Evolutionary conservation across 2,797 vertebrate genomes (phyloP), one percentile per base, ranked within the genome.

Genomic region (Sciurus carolinensis): DNA sequence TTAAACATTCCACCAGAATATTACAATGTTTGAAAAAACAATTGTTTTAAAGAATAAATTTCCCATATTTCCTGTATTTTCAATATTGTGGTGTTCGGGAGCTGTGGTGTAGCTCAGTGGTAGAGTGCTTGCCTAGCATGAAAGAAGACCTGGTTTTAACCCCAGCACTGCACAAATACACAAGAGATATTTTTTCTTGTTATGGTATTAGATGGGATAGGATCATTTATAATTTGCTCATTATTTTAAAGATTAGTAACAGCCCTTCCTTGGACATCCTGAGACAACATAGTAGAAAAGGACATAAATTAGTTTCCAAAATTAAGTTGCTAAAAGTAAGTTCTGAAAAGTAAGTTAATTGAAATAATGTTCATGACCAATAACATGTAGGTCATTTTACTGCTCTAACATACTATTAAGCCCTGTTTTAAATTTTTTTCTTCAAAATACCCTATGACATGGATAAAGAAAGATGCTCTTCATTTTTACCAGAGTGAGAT

Each of bases 301-400:
- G 2, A 91, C 91, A 87, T 67, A 75, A 76, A 71, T 59, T 77
- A 83, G 30, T 6, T 67, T 62, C 22, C 15, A 72, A 80, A 67
- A 73, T 24, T 64, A 71, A 73, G 22, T 80, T 95, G 36, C 5
- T 36, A 39, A 69, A 90, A 80, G 36, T 92, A 91, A 52, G 10
- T 87, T 80, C 81, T 94, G 52, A 95, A 94, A 85, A 64, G 13
- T 44, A 57, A 81, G 30, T 42, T 66, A 89, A 86, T 4, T 36
- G 10, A 28, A 59, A 77, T 69, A 28, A 57, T 89, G 1, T 87
- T 95, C 93, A 50, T 75, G 91, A 67, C 30, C 67, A 97, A 17
- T 77, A 77, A 20, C 3, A 66, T 13, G 17, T 84, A 50, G 89
- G 54, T 59, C 10, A 67, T 54, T 93, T 96, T 59, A 62, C 90